Percentiles rank a stretch among this genome's conserved stretches.
Conservation (phyloP, 1,140 invertebrate genomes). For the Tenebrio molitor region DNA sequence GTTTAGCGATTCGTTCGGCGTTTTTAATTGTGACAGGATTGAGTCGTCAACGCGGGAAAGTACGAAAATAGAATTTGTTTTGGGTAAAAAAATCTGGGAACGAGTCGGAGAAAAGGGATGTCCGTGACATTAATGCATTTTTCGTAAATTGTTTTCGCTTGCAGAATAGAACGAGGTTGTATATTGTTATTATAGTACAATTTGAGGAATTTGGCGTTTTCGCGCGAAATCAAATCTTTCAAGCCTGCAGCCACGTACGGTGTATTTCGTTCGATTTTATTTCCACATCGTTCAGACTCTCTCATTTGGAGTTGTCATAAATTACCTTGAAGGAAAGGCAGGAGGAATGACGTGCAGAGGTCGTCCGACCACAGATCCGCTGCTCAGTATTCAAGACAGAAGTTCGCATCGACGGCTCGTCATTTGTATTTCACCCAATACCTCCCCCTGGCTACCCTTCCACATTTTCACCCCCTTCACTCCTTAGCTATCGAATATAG, state of each 20-base stretch:
- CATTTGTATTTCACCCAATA: slow-evolving; percentile 61
- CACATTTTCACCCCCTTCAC: slow-evolving; percentile 53
- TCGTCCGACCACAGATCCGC: slow-evolving; percentile 54
- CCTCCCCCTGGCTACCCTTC: slow-evolving; percentile 48
- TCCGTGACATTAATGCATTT: slow-evolving; percentile 34
- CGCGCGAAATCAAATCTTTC: slow-evolving; percentile 47
- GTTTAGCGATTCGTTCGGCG: neutral
- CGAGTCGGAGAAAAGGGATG: slow-evolving; percentile 19
- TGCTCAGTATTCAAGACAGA: slow-evolving; percentile 58
- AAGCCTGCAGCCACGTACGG: slow-evolving; percentile 42
- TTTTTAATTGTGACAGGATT: slow-evolving; percentile 4
- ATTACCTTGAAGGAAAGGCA: slow-evolving; percentile 52
- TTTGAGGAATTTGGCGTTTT: slow-evolving; percentile 45
- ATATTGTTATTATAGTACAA: slow-evolving; percentile 47
- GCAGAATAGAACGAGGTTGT: slow-evolving; percentile 45
- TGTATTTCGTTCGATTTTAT: slow-evolving; percentile 52
- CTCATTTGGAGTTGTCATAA: slow-evolving; percentile 55
- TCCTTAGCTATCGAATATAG: slow-evolving; percentile 53
- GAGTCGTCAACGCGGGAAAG: too few relatives aligned
- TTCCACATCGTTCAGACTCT: slow-evolving; percentile 53
- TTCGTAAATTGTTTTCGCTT: slow-evolving; percentile 44
- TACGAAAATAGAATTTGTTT: slow-evolving; percentile 30
- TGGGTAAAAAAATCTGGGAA: slow-evolving; percentile 15
- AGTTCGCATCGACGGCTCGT: slow-evolving; percentile 59
- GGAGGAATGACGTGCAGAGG: slow-evolving; percentile 52